Evolutionary conservation across 92 coral and sea anemone species (phyloP), one percentile per base, ranked within the genome.

Genomic region (Ricordea florida): DNA sequence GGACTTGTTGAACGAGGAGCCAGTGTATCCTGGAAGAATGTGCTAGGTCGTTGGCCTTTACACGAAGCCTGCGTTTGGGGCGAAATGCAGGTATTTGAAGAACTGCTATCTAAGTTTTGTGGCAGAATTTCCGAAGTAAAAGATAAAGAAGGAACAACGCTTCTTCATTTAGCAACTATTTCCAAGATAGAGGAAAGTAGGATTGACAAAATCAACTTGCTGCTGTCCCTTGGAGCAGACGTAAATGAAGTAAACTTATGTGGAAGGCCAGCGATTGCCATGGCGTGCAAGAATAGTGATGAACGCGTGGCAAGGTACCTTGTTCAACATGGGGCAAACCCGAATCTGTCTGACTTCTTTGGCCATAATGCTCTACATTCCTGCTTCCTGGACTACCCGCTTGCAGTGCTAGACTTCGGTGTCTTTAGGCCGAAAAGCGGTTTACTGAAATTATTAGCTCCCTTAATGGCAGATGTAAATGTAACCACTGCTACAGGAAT

Each of bases 1-100:
- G 59, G 62, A 28, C 56, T 75, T 22, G 34, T 62, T 50, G 50
- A 62, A 50, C 73, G 51, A 44, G 74, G 82, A 47, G 82, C 82
- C 49, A 51, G 42, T 50, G 45, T 51, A 30, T 22, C 71, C 24
- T 20, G 44, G 1, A 47, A 32, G 24, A 62, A 75, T 47, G 72
- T 23, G 14, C 40, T 27, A 45, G 82, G 73, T 7, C 50, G 72
- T 24, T 41, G 51, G 29, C 62, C 82, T 46, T 49, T 75, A 27
- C 82, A 62, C 63, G 72, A 75, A 45, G 82, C 82, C 30, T 49
- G 49, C 44, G 9, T 75, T 46, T 62, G 72, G 82, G 82, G 62
- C 38, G 41, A 27, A 15, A 62, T 20, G 36, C 47, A 75, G 21
- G 47, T 47, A 17, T 60, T 62, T 50, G 42, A 62, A 50, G 51